Evolutionary conservation across 2,797 vertebrate genomes (phyloP).

Genomic region (Intellagama lesueurii): DNA sequence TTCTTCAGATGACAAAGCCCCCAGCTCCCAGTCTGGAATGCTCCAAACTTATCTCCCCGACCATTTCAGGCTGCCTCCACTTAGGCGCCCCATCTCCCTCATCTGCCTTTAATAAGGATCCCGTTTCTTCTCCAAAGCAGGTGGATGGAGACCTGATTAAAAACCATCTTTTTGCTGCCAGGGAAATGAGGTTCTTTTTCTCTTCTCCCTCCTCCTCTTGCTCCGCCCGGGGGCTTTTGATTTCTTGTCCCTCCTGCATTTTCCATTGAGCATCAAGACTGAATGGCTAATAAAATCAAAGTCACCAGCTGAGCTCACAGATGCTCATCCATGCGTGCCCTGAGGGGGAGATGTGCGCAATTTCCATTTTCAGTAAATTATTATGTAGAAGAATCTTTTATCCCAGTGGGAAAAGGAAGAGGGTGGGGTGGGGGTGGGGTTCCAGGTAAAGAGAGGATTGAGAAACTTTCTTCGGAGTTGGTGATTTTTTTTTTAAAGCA

Average conservation of each 20-base stretch:
- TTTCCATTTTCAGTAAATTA: slow-evolving; percentile 62
- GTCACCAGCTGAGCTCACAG: slow-evolving; percentile 63
- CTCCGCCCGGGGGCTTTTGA: slow-evolving; percentile 15
- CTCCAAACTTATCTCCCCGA: slow-evolving; percentile 66
- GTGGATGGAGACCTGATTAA: slow-evolving; percentile 55
- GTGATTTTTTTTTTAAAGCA: slow-evolving; percentile 32
- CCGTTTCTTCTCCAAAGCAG: slow-evolving; percentile 44
- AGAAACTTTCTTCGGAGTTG: slow-evolving; percentile 15
- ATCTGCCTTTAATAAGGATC: slow-evolving; percentile 60
- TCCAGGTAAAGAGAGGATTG: slow-evolving; percentile 19
- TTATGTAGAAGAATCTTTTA: slow-evolving; percentile 57
- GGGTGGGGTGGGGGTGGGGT: background rate
- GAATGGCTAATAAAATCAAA: slow-evolving; percentile 67
- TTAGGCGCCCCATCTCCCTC: slow-evolving; percentile 57
- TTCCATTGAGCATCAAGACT: slow-evolving; percentile 54
- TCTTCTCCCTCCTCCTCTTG: background rate
- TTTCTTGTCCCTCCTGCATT: slow-evolving; percentile 60
- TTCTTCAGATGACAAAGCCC: slow-evolving; percentile 56
- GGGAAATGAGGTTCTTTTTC: slow-evolving; percentile 56
- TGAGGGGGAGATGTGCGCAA: slow-evolving; percentile 31
- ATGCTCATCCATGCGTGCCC: slow-evolving; percentile 60
- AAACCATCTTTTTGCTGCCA: slow-evolving; percentile 53
- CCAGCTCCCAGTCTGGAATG: slow-evolving; percentile 34
- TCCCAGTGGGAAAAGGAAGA: slow-evolving; percentile 36
- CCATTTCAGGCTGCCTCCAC: slow-evolving; percentile 54